Conservation (phyloP, 2,113 vertebrate genomes). For the Hoplias malabaricus region DNA sequence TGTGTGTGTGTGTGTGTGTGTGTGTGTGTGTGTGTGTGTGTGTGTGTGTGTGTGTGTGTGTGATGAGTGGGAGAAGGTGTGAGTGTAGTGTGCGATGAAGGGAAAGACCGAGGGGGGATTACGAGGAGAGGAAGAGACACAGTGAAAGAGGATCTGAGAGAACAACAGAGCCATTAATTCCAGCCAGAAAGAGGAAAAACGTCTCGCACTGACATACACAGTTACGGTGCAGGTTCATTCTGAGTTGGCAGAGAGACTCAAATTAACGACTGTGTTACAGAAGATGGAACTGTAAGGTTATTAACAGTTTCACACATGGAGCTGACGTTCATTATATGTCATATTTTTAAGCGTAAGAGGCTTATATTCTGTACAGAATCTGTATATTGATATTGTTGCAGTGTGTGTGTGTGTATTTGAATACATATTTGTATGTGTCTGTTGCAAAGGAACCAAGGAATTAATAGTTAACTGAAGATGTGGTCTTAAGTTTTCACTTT, state of each 20-base stretch:
- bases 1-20: too few species aligned
- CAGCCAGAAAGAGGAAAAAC: conserved; percentile 6
- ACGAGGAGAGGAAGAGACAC: conserved; percentile 37
- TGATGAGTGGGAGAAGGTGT: not conserved
- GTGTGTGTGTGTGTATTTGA: too few species aligned
- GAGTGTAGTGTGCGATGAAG: conserved; percentile 27
- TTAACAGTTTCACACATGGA: not conserved
- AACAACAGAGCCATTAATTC: not conserved
- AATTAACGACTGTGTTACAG: too few species aligned
- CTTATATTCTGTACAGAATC: not conserved
- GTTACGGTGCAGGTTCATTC: not conserved
- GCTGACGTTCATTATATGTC: not conserved
- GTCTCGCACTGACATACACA: not conserved
- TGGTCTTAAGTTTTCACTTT: too few species aligned
- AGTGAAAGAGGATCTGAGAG: conserved; percentile 60
- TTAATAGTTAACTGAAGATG: too few species aligned
- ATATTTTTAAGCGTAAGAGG: not conserved
- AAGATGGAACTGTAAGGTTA: not conserved
- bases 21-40: too few species aligned
- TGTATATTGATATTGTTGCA: not conserved
- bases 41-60: too few species aligned
- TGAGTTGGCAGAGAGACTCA: not conserved
- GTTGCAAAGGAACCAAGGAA: too few species aligned
- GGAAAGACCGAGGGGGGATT: conserved; percentile 51
- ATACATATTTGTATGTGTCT: too few species aligned